Base-by-base conservation (phyloP, 2,113 vertebrate genomes). In the Apistogramma diplotaenia region DNA sequence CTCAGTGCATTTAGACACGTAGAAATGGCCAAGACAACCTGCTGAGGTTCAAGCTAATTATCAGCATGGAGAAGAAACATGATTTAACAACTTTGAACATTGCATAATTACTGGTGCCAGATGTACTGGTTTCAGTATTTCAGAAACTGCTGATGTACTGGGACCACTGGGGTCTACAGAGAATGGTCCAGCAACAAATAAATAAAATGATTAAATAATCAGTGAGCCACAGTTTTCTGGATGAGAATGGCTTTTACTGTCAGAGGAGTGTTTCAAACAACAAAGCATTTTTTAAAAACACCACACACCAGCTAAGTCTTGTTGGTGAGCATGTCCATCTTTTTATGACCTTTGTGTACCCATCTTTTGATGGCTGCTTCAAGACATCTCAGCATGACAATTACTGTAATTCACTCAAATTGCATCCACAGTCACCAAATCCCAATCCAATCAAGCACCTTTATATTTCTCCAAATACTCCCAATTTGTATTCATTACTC, bases 351-450 rank as follows among this genome's bases (percentile, higher is more conserved):
- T 1, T 40, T 0, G 60, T 62, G 60, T 65, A 65, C 35, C 40
- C 60, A 67, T 67, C 0, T 67, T 67, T 3, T 67, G 62, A 25
- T 46, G 12, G 62, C 16, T 67, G 43, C 40, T 46, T 19, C 23
- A 18, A 67, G 8, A n/a, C n/a, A n/a, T n/a, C n/a, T n/a, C n/a
- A n/a, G n/a, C 37, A 65, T 65, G 61, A 65, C 21, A 65, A 65
- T n/a, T n/a, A n/a, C n/a, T n/a, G n/a, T n/a, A 43, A 21, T 4
- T 65, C 37, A 65, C 61, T 65, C 21, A 25, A 46, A 37, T 46
- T 46, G 61, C 4, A 1, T 65, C 37, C 61, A 65, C 4, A 65
- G 37, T 65, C 37, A 65, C 37, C 61, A 65, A 18, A 43, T 46
- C 61, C 46, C 27, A 12, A 29, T 29, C 62, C 62, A 70, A 10